Base-by-base conservation (phyloP, 2,888 invertebrate species). In the Cepaea hortensis region DNA sequence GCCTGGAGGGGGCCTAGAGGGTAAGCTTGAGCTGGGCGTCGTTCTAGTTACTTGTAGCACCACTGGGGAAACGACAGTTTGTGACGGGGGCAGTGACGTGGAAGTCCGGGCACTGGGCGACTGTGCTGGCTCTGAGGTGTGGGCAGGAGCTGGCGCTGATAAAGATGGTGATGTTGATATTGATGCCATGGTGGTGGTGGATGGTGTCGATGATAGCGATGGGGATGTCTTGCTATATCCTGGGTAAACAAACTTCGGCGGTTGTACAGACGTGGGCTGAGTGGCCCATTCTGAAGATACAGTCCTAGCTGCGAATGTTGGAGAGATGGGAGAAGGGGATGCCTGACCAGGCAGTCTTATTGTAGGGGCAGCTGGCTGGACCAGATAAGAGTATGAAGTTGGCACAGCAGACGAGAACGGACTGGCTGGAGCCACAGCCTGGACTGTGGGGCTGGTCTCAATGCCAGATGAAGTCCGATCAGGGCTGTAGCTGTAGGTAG, bases 231-330 rank as follows among this genome's bases (percentile, higher is more conserved):
- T 90, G 88, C 87, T 91, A 84, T 91, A 91, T 79, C 92, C 92
- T 13, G 93, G 93, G 89, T 93, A 93, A 85, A 92, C 91, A 90
- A 93, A 93, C 89, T 91, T 91, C 3, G 93, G 93, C 62, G 93
- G 93, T 88, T 92, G 92, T 35, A 93, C 91, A 70, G 90, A 90
- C 7, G 92, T 90, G 20, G 92, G 91, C 23, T 91, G 91, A 0
- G 92, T 89, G 46, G 90, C 89, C 93, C 93, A 93, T 84, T 93
- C 93, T 15, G 91, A 90, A 13, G 93, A 91, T 23, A 92, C 88
- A 73, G 90, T 89, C 50, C 90, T 88, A n/a, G 92, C 91, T 87
- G 90, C 90, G 81, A 90, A 85, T 72, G 90, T 90, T 15, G 92
- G 92, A 6, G 92, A 92, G 23, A 80, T 48, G 83, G 90, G 88